phyloP scores from a whole-genome alignment of 2,797 vertebrate genomes.

The Argyrosomus regius region DNA sequence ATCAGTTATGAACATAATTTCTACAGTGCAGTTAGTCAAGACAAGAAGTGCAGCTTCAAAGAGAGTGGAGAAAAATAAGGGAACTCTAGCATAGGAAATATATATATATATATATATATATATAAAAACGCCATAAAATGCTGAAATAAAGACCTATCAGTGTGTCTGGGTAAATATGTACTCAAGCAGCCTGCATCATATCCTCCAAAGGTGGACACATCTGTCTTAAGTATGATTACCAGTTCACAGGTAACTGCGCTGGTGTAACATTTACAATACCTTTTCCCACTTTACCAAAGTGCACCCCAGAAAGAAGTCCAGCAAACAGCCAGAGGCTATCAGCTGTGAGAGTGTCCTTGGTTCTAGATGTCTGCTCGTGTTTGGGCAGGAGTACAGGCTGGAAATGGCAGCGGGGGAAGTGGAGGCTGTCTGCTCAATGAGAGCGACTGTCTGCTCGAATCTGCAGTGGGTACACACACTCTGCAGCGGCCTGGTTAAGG shows the following conservation, averaged over 20 bases:
- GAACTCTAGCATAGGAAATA: neutral
- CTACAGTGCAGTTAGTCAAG: neutral
- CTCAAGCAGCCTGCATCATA: neutral
- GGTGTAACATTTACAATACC: neutral
- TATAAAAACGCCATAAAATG: neutral
- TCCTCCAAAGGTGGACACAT: neutral
- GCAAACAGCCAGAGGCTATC: constrained; percentile 28
- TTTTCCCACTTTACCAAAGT: constrained; percentile 17
- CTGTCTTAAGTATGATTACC: neutral
- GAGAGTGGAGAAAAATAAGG: too few relatives aligned
- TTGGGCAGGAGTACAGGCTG: constrained; percentile 76
- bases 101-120: neutral
- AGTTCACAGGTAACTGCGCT: neutral
- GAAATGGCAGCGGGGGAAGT: constrained; percentile 82
- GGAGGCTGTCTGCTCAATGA: constrained; percentile 76
- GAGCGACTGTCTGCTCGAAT: constrained; percentile 87
- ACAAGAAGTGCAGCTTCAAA: neutral
- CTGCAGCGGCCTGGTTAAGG: constrained; percentile 64
- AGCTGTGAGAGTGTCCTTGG: constrained; percentile 19
- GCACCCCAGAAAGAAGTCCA: neutral
- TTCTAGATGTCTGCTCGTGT: constrained; percentile 65
- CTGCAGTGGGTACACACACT: constrained; percentile 74
- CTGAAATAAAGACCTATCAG: too few relatives aligned
- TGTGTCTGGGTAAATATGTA: neutral
- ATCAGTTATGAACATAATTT: neutral